A percentile compares a stretch with the other conserved stretches of the same genome.
Conservation (phyloP, 2,113 vertebrate species). For the Solea senegalensis region DNA sequence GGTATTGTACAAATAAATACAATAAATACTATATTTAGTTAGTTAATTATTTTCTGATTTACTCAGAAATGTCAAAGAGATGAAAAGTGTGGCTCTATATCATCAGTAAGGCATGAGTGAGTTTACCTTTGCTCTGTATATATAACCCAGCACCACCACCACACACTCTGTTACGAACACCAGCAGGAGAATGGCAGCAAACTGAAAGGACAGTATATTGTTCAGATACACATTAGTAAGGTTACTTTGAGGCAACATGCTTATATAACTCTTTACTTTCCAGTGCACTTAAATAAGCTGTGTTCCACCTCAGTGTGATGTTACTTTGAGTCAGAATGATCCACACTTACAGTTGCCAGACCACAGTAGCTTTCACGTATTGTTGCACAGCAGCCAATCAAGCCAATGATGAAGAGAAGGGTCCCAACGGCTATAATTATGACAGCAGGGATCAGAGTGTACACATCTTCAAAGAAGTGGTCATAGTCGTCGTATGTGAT, state of each 20-base stretch:
- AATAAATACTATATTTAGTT: no score
- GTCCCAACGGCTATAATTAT: constrained; percentile 95
- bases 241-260: not conserved
- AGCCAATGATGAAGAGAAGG: constrained; percentile 94
- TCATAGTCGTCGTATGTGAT: constrained; percentile 98
- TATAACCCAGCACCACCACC: constrained; percentile 95
- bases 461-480: constrained; percentile 97
- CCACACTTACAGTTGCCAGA: constrained; percentile 88
- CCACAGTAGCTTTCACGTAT: constrained; percentile 95
- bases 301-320: no score
- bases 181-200: constrained; percentile 94
- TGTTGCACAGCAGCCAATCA: constrained; percentile 96
- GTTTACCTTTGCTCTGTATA: constrained; percentile 97
- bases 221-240: not conserved
- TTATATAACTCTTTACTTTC: not conserved
- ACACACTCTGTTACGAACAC: constrained; percentile 97
- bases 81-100: not conserved
- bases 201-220: constrained; percentile 80
- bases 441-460: constrained; percentile 92
- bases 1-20: no score
- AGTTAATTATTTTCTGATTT: no score
- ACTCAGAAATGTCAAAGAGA: not conserved
- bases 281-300: not conserved
- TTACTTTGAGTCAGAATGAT: not conserved
- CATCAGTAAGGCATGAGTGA: not conserved